Evolutionary conservation across 2,888 invertebrate genomes (phyloP).

Genomic region (Cryptus viduatorius): DNA sequence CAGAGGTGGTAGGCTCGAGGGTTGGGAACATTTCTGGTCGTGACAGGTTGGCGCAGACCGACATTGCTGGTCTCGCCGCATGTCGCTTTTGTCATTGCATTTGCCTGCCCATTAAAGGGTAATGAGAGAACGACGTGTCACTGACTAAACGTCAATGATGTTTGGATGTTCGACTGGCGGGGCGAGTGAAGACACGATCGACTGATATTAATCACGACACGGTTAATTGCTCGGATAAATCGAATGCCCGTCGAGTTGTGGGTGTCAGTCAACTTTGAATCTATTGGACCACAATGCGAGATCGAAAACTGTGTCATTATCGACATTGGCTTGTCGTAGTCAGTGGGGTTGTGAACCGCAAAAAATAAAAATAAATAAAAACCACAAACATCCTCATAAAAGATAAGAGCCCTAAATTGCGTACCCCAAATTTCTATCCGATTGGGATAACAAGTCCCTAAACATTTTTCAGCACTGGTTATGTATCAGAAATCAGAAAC

Average conservation of each 20-base stretch:
- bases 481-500: not conserved
- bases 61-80: constrained; percentile 59
- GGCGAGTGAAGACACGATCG: constrained; percentile 20
- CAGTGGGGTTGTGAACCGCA: not conserved
- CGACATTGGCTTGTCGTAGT: not conserved
- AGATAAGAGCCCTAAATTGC: no score
- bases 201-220: constrained; percentile 16
- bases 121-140: constrained; percentile 66
- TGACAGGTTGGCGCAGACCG: constrained; percentile 62
- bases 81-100: constrained; percentile 68
- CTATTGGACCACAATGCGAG: not conserved
- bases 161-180: constrained; percentile 58
- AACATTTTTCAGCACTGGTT: no score
- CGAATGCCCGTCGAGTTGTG: not conserved
- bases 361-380: not conserved
- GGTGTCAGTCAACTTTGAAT: not conserved
- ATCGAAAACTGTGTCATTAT: not conserved
- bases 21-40: constrained; percentile 58
- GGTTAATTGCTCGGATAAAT: constrained; percentile 40
- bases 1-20: constrained; percentile 14
- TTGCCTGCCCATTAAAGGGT: constrained; percentile 65
- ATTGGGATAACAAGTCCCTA: no score
- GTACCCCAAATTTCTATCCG: no score
- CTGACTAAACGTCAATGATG: constrained; percentile 67
- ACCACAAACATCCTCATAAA: no score